Conservation (phyloP, 2,113 vertebrate genomes). For the Scophthalmus maximus region DNA sequence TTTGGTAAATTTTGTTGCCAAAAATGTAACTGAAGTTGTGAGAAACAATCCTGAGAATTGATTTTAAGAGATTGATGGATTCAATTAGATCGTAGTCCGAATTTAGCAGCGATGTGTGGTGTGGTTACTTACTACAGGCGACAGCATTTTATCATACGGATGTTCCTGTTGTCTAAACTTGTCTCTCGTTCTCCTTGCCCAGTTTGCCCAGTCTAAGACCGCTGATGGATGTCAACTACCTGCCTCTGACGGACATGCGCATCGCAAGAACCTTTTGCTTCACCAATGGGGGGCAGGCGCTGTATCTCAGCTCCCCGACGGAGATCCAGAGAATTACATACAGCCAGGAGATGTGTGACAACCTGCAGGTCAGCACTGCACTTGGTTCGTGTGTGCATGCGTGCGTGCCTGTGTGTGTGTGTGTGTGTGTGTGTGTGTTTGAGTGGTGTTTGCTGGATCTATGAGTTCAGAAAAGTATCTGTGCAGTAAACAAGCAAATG, state of each 20-base stretch:
- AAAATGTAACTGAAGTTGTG: too few relatives aligned
- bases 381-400: not conserved
- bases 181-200: conserved; percentile 13
- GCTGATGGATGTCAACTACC: conserved; percentile 93
- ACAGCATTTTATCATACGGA: not conserved
- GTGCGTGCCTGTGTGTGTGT: not conserved
- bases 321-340: conserved; percentile 98
- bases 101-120: not conserved
- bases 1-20: too few relatives aligned
- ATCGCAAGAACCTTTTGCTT: conserved; percentile 98
- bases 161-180: conserved; percentile 30
- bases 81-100: too few relatives aligned
- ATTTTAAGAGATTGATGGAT: not conserved
- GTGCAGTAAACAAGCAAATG: not conserved
- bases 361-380: conserved; percentile 88
- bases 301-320: conserved; percentile 97
- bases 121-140: conserved; percentile 9
- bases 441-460: not conserved
- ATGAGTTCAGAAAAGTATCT: not conserved
- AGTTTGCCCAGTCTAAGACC: conserved; percentile 97
- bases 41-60: not conserved
- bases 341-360: conserved; percentile 98
- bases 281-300: conserved; percentile 93
- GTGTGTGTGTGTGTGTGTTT: not conserved
- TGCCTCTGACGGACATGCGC: conserved; percentile 96